Percentiles rank a stretch among this genome's conserved stretches.
These are phyloP conservation scores for Micrasema minimum DNA, from an alignment of 1,140 invertebrate genomes.

Conservation along the genomic window DNA sequence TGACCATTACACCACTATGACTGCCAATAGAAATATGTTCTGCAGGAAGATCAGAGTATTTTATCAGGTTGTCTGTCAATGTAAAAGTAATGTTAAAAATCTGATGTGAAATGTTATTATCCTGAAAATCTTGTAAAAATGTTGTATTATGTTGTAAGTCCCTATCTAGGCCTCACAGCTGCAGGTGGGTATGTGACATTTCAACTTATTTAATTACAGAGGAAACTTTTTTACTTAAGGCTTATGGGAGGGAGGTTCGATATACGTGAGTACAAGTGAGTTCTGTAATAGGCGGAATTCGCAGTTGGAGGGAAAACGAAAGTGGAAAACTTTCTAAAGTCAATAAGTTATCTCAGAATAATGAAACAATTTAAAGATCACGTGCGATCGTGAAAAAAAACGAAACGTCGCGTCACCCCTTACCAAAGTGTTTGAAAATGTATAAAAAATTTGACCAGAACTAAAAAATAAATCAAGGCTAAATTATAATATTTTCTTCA, in stretches of 20 bases:
- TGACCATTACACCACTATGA: too few species aligned
- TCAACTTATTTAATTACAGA: conserved; percentile 47
- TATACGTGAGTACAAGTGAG: conserved; percentile 29
- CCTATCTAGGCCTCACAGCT: background rate
- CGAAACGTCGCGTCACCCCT: background rate
- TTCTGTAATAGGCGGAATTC: conserved; percentile 1
- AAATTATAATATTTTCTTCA: too few species aligned
- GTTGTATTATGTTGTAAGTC: too few species aligned
- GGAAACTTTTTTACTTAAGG: conserved; percentile 39
- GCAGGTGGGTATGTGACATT: conserved; percentile 43
- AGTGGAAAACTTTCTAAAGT: conserved; percentile 21
- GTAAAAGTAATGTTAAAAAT: too few species aligned
- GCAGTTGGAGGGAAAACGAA: background rate
- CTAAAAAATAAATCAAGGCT: too few species aligned
- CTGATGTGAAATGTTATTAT: too few species aligned
- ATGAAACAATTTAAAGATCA: conserved; percentile 16
- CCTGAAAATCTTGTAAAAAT: too few species aligned
- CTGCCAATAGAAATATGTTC: too few species aligned
- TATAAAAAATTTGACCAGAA: too few species aligned
- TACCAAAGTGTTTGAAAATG: background rate
- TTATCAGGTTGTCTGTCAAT: too few species aligned
- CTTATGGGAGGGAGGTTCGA: conserved; percentile 9
- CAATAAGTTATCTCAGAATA: conserved; percentile 25
- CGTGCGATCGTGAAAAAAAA: conserved; percentile 1
- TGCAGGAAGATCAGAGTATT: too few species aligned